phyloP scores from a whole-genome alignment of 2,113 vertebrate species.

The Phainopepla nitens region DNA sequence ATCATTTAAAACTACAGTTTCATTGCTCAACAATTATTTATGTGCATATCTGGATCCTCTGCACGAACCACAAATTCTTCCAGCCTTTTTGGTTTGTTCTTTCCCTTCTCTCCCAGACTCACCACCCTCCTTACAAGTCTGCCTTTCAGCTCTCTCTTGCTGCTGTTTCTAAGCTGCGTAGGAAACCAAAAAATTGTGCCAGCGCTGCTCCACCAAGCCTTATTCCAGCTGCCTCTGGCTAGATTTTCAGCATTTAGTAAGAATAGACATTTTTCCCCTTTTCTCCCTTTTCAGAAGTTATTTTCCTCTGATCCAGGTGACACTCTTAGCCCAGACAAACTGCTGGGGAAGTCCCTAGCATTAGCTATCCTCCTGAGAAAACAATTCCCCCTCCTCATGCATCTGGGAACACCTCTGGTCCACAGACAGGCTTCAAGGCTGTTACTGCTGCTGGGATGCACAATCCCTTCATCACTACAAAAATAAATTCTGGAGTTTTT shows the following conservation, averaged over 20 bases:
- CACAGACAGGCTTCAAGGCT: background rate
- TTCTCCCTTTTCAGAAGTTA: background rate
- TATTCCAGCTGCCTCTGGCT: background rate
- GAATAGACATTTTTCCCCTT: background rate
- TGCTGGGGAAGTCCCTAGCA: background rate
- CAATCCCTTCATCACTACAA: background rate
- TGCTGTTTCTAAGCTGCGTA: background rate
- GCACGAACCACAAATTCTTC: background rate
- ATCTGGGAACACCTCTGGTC: background rate
- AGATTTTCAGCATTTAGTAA: background rate
- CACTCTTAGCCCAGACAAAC: background rate
- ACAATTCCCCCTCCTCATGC: fast-evolving
- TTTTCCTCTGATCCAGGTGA: background rate
- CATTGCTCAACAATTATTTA: background rate
- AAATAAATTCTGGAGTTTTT: background rate
- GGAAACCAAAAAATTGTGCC: background rate
- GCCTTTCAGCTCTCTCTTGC: background rate
- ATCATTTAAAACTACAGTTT: background rate
- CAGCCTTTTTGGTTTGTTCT: background rate
- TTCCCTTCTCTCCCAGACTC: background rate
- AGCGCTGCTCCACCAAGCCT: background rate
- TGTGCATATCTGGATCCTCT: background rate
- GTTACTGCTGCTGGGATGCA: background rate
- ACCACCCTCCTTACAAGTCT: constrained; percentile 7
- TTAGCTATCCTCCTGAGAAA: background rate